A percentile compares a stretch with the other conserved stretches of the same genome.
Conservation (phyloP, 2,113 vertebrate species). For the Engraulis encrasicolus region DNA sequence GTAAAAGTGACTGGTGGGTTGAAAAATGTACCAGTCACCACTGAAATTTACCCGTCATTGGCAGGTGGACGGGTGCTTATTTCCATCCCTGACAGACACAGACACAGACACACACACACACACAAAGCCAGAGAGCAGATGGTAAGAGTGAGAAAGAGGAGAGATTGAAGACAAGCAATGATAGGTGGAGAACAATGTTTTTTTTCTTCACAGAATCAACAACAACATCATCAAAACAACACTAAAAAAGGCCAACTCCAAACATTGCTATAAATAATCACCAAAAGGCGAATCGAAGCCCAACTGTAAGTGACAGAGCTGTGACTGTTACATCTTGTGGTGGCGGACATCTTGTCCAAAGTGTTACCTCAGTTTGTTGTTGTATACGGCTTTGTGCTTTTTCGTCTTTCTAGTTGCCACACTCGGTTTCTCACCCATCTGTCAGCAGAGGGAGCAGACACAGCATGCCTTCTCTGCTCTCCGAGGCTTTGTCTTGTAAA, state of each 20-base stretch:
- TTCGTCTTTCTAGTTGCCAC: constrained; percentile 64
- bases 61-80: too few species aligned
- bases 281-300: constrained; percentile 39
- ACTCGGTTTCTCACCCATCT: constrained; percentile 67
- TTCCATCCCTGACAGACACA: too few species aligned
- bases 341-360: constrained; percentile 61
- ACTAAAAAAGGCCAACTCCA: constrained; percentile 23
- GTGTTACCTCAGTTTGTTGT: constrained; percentile 58
- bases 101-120: too few species aligned
- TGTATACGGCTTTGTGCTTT: constrained; percentile 50
- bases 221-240: constrained; percentile 27
- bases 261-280: constrained; percentile 40
- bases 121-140: too few species aligned
- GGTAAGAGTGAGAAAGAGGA: too few species aligned
- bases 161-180: too few species aligned
- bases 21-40: too few species aligned
- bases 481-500: constrained; percentile 71
- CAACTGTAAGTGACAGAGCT: constrained; percentile 55
- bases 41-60: too few species aligned
- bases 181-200: neutral
- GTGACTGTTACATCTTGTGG: constrained; percentile 53
- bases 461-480: constrained; percentile 59
- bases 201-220: too few species aligned
- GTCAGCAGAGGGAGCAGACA: constrained; percentile 61
- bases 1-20: too few species aligned